Evolutionary conservation across 2,113 vertebrate genomes (phyloP), one percentile per base, ranked within the genome.

Genomic region (Istiophorus platypterus): DNA sequence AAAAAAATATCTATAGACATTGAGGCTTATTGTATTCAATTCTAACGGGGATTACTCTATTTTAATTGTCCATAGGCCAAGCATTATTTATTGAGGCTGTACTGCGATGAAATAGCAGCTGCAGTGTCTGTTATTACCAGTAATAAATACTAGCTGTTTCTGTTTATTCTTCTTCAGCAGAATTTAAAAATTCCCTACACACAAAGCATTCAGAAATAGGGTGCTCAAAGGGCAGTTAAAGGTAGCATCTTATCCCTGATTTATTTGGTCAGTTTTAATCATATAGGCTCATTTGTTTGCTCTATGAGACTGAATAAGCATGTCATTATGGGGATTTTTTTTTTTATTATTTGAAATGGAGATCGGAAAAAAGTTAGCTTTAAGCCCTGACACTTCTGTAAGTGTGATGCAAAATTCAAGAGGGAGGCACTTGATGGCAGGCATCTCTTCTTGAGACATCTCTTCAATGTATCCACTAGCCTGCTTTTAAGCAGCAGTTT

Each of bases 11-110:
- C 9, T 20, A 11, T 17, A 42, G 26, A 61, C 70, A 59, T 29
- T 11, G 22, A 39, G 56, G 5, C 6, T 39, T 6, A 41, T 7
- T 49, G 47, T 18, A 2, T 51, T 51, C 18, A 51, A 7, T 26
- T 11, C 14, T 27, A 34, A 56, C 13, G 8, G 64, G 74, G 26
- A 70, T 64, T 22, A 39, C 15, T 63, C 3, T 0, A 31, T 0
- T 64, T 18, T 70, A 51, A 74, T 52, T 69, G 51, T 17, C 34
- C 52, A 52, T 42, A 65, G 34, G 15, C 7, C 13, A 7, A 69
- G 70, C 69, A 75, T 70, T 86, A 78, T 61, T 86, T 34, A 81
- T 63, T n/a, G n/a, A n/a, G n/a, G n/a, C 24, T 18, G 39, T 39
- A 57, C 18, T 57, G 9, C n/a, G n/a, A n/a, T n/a, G n/a, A n/a